Base-by-base conservation (phyloP, 1,140 invertebrate species). In the Polypedilum vanderplanki region DNA sequence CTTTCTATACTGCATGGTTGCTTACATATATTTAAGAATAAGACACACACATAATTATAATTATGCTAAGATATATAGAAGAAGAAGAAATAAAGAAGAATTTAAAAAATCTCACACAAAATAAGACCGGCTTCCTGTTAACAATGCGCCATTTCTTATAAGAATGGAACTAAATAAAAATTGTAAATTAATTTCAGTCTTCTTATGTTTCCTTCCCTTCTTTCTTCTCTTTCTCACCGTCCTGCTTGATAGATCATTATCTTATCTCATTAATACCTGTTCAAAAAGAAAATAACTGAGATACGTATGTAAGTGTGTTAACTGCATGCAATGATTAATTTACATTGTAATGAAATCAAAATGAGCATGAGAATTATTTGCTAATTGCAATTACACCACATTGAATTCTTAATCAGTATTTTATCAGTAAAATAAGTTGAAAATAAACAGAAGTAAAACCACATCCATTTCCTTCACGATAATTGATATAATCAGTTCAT, bases 21-120 rank as follows among this genome's bases (percentile, higher is more conserved):
- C 12, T n/a, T 57, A 57, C 46, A 57, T 57, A 57, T n/a, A n/a
- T 57, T n/a, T 57, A 67, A 18, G 12, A 70, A 22, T 20, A 5
- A 70, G 17, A 70, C 17, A 70, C 20, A 70, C 20, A 70, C 20
- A 22, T 70, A 70, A 70, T 70, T 70, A 70, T 70, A 3, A 70
- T 70, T 70, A 70, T 70, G 65, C 12, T 57, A 57, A 57, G 46
- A 57, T 33, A 33, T 33, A 5, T 3, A 33, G 1, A 33, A 33
- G 24, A 33, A 33, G 24, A 33, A 33, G 24, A 33, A 33, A 33
- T 3, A 33, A 33, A 57, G n/a, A n/a, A 57, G 65, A 70, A 70
- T 70, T 70, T 12, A 20, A 70, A 70, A 70, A 70, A 70, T 70
- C 65, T 70, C 65, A 20, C 65, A 70, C 65, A 70, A 70, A 57